Percentiles rank a stretch among this genome's conserved stretches.
Conservation (phyloP, 2,113 vertebrate genomes). For the Corydoras maculifer region DNA sequence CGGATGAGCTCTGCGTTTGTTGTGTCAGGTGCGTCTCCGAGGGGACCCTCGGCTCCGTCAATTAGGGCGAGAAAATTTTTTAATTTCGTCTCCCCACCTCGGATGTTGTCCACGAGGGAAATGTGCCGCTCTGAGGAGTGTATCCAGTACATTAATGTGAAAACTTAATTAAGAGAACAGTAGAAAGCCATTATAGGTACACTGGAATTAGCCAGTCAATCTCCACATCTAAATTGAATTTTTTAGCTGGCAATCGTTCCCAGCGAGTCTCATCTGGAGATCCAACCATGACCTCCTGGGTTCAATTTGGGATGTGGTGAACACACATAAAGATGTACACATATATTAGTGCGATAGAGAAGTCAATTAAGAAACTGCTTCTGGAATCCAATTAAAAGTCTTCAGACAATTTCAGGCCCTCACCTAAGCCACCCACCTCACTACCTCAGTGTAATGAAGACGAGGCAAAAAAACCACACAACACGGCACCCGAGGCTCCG, state of each 20-base stretch:
- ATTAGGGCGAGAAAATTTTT: conserved; percentile 62
- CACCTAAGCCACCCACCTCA: conserved; percentile 38
- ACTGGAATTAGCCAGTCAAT: conserved; percentile 66
- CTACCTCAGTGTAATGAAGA: conserved; percentile 47
- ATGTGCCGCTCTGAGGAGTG: conserved; percentile 61
- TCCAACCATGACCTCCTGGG: conserved; percentile 56
- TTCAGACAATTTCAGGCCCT: conserved; percentile 53
- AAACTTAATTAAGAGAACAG: conserved; percentile 75
- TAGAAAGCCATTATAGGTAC: conserved; percentile 59
- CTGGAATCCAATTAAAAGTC: conserved; percentile 57
- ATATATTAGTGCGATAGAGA: conserved; percentile 51
- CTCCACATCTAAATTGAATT: conserved; percentile 63
- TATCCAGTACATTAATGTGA: conserved; percentile 63
- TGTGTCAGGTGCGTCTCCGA: conserved; percentile 43
- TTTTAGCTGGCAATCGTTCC: conserved; percentile 54
- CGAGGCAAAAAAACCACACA: background rate
- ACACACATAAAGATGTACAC: conserved; percentile 49
- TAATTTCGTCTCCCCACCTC: conserved; percentile 67
- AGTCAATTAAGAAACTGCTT: conserved; percentile 56
- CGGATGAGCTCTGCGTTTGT: conserved; percentile 35
- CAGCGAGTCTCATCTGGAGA: conserved; percentile 58
- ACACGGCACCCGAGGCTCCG: background rate
- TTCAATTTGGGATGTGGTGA: conserved; percentile 61
- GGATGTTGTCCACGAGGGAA: conserved; percentile 65
- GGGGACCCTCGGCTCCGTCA: conserved; percentile 60